Conservation (phyloP, 2,888 invertebrate species). For the Barypeithes pellucidus region DNA sequence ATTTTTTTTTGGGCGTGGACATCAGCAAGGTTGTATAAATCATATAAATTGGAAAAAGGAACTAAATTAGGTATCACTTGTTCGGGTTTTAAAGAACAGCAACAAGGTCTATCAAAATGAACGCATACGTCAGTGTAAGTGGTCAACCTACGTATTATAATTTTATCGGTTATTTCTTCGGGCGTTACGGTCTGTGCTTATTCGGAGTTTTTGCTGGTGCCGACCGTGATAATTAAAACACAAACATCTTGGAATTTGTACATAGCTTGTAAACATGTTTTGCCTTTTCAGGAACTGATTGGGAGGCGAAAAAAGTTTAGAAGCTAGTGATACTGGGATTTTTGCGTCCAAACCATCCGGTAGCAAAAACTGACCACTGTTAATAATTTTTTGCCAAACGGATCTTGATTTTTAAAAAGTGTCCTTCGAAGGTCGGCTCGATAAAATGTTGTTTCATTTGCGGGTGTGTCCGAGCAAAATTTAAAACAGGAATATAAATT, state of each 20-base stretch:
- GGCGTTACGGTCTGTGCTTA: background rate
- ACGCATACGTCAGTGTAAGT: constrained; percentile 56
- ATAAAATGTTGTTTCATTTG: constrained; percentile 21
- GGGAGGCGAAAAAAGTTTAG: no score
- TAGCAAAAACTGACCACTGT: background rate
- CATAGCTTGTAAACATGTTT: no score
- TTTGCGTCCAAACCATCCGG: no score
- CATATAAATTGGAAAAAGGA: constrained; percentile 59
- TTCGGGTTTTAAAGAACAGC: constrained; percentile 60
- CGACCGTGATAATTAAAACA: no score
- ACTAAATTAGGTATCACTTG: constrained; percentile 60
- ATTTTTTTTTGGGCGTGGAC: constrained; percentile 57
- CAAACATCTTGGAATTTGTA: no score
- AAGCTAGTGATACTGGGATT: no score
- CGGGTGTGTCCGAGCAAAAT: constrained; percentile 9
- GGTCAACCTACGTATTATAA: constrained; percentile 31
- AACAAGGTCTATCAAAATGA: constrained; percentile 55
- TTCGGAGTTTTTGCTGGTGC: no score
- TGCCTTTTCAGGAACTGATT: no score
- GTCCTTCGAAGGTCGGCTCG: constrained; percentile 1
- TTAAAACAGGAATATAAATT: constrained; percentile 15
- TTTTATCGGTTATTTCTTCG: constrained; percentile 18
- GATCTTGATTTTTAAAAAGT: constrained; percentile 13
- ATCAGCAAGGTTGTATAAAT: constrained; percentile 58
- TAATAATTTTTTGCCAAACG: constrained; percentile 17